Base-by-base conservation (phyloP, 1,140 invertebrate genomes). In the Orchestia grillus region DNA sequence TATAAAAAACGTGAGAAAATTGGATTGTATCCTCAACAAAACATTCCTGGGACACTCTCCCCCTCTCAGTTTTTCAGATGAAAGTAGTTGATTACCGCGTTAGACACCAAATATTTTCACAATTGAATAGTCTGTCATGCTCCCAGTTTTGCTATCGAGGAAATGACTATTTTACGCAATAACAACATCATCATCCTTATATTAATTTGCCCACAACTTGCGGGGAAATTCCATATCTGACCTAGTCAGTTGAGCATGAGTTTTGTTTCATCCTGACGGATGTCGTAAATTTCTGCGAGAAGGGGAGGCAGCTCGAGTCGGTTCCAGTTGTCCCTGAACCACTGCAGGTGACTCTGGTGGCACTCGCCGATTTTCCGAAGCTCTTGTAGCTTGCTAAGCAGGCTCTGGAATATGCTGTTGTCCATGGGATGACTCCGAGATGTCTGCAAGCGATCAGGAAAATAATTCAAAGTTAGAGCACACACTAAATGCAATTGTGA, bases 231-330 rank as follows among this genome's bases (percentile, higher is more conserved):
- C 11, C 28, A 77, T 42, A 44, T n/a, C 92, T 94, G 36, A 94
- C 92, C 92, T 44, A 94, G 92, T 94, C 92, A 94, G 44, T 94
- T 94, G 41, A 94, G 44, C 92, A 94, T 94, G 43, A 94, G 92
- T 36, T 94, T 94, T 15, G 92, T 44, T 44, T 94, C 92, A 44
- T 94, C 92, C 44, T 94, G 92, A 8, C 92, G 99, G 98, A 99
- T 99, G 98, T 99, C 99, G 97, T 99, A 99, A 97, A 99, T 99
- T 97, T 99, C 99, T 44, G 99, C 99, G 97, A 99, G 99, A 77
- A 99, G 98, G 0, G 99, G 99, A 57, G 99, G 99, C 97, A 99
- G 98, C 95, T 97, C 97, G 96, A 98, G 98, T 62, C 99, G 98
- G 97, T 98, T 98, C 96, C 98, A 98, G 97, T 99, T 98, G 96